Evolutionary conservation across 1,140 invertebrate species (phyloP).

Genomic region (Dendroctonus valens): DNA sequence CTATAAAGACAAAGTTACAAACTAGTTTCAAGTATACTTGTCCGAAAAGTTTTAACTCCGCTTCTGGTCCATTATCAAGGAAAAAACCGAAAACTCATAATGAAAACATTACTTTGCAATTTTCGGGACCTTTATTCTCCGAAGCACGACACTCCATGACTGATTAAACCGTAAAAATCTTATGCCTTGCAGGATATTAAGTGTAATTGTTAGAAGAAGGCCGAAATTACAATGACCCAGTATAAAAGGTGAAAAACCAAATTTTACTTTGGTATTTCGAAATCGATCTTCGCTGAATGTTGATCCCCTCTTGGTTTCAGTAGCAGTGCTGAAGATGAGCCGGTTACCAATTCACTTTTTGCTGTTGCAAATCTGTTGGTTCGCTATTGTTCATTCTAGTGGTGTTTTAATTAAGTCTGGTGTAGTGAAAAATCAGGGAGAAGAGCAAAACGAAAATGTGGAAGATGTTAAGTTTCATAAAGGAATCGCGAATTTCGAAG

Average conservation of each 20-base stretch:
- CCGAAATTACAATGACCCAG: slow-evolving; percentile 32
- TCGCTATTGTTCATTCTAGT: slow-evolving; percentile 18
- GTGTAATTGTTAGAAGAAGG: slow-evolving; percentile 32
- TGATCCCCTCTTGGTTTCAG: neutral
- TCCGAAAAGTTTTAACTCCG: neutral
- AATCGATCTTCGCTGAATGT: slow-evolving; percentile 5
- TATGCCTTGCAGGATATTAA: slow-evolving; percentile 29
- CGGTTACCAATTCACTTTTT: slow-evolving; percentile 17
- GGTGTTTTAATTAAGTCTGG: slow-evolving; percentile 38
- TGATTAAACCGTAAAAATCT: slow-evolving; percentile 36
- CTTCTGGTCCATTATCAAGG: slow-evolving; percentile 10
- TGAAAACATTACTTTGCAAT: slow-evolving; percentile 30
- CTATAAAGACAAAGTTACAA: neutral
- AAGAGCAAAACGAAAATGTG: slow-evolving; percentile 34
- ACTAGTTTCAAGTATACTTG: neutral
- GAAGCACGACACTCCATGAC: slow-evolving; percentile 29
- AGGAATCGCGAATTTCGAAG: slow-evolving; percentile 37
- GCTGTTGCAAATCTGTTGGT: slow-evolving; percentile 12
- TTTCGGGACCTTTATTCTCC: slow-evolving; percentile 27
- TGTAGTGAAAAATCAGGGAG: slow-evolving; percentile 32
- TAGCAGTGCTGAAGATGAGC: slow-evolving; percentile 11
- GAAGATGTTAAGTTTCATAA: slow-evolving; percentile 34
- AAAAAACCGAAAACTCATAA: slow-evolving; percentile 17
- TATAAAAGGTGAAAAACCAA: slow-evolving; percentile 32
- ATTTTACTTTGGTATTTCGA: slow-evolving; percentile 26